phyloP scores from a whole-genome alignment of 1,140 invertebrate genomes.

The Sitodiplosis mosellana region DNA sequence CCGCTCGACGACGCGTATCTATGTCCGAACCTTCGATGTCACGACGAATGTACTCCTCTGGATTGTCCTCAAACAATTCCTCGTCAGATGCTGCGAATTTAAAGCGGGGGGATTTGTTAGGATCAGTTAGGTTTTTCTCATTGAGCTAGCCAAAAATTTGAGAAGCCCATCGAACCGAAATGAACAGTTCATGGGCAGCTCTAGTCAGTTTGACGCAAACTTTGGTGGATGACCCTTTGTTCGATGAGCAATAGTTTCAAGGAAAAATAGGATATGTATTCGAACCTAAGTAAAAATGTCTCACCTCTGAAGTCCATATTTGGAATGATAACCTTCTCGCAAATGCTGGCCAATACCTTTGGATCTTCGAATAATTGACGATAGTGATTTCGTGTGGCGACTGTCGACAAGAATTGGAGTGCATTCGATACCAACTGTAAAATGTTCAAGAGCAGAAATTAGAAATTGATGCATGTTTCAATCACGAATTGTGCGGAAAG shows the following conservation, averaged over 20 bases:
- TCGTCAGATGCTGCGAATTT: conserved; percentile 76
- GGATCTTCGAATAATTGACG: conserved; percentile 78
- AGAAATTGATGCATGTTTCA: conserved; percentile 5
- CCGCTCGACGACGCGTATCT: conserved; percentile 82
- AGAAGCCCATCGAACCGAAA: conserved; percentile 1
- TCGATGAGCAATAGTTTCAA: no score
- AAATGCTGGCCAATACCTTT: conserved; percentile 72
- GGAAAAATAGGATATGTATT: no score
- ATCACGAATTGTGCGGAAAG: conserved; percentile 4
- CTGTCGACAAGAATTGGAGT: conserved; percentile 82
- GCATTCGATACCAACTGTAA: conserved; percentile 85
- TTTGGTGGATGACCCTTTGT: no score
- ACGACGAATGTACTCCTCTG: conserved; percentile 90
- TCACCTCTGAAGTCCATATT: conserved; percentile 90
- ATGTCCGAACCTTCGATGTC: conserved; percentile 99
- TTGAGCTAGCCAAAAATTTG: no score
- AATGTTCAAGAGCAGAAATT: conserved; percentile 8
- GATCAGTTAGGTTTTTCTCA: no score
- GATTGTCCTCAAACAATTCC: conserved; percentile 93
- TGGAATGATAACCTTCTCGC: conserved; percentile 94
- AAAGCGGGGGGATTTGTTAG: no score
- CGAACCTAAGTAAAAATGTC: no score
- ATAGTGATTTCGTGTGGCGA: conserved; percentile 79
- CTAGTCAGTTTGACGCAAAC: no score
- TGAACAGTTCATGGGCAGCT: not conserved